phyloP scores from a whole-genome alignment of 2,888 invertebrate genomes.

The Hedya salicella region DNA sequence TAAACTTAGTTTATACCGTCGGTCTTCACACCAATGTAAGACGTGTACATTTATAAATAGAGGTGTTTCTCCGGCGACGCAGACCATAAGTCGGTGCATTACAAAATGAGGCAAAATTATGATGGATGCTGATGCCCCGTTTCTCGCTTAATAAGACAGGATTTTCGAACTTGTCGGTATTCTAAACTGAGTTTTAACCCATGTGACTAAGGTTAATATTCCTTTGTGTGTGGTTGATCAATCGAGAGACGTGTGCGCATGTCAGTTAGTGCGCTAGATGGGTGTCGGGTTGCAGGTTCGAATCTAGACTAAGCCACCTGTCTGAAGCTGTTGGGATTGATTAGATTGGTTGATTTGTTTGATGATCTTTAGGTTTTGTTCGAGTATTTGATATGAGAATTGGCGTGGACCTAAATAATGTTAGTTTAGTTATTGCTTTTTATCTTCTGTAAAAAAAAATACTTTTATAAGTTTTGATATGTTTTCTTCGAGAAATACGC shows the following conservation, averaged over 20 bases:
- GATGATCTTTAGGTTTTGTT: slow-evolving; percentile 3
- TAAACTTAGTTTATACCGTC: slow-evolving; percentile 58
- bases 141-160: slow-evolving; percentile 78
- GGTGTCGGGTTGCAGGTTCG: slow-evolving; percentile 66
- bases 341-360: slow-evolving; percentile 3
- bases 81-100: slow-evolving; percentile 68
- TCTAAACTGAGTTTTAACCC: slow-evolving; percentile 52
- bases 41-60: slow-evolving; percentile 45
- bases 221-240: slow-evolving; percentile 51
- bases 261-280: slow-evolving; percentile 15
- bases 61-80: slow-evolving; percentile 68
- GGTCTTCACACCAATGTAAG: slow-evolving; percentile 52
- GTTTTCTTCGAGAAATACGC: too few species aligned
- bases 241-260: slow-evolving; percentile 60
- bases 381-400: neutral
- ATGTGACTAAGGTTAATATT: slow-evolving; percentile 50
- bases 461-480: too few species aligned
- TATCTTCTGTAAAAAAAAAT: too few species aligned
- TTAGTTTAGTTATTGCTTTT: too few species aligned
- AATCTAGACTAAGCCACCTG: slow-evolving; percentile 50
- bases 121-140: slow-evolving; percentile 82
- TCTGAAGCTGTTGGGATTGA: neutral
- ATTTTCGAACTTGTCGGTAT: slow-evolving; percentile 52
- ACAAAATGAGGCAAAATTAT: slow-evolving; percentile 83
- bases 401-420: too few species aligned